Conservation (phyloP, 2,888 invertebrate species). For the Argyresthia goedartella region DNA sequence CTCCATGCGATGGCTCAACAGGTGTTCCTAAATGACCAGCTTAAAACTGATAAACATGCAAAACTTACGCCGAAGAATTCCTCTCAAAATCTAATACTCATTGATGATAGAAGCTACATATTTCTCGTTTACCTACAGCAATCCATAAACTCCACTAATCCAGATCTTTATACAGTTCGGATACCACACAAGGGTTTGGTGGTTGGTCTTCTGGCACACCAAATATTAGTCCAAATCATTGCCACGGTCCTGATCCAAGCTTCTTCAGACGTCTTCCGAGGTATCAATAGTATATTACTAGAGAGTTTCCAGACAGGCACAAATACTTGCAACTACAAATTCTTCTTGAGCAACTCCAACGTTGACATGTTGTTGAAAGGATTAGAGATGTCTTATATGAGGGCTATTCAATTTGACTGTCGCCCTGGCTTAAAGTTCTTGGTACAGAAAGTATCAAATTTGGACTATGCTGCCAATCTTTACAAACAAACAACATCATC, state of each 20-base stretch:
- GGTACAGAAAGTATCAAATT: constrained; percentile 91
- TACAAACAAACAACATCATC: constrained; percentile 94
- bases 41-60: constrained; percentile 39
- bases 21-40: constrained; percentile 77
- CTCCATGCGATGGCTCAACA: constrained; percentile 91
- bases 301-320: constrained; percentile 59
- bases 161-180: constrained; percentile 83
- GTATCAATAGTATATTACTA: constrained; percentile 73
- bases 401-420: constrained; percentile 89
- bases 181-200: constrained; percentile 91
- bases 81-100: constrained; percentile 61
- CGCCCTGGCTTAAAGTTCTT: constrained; percentile 94
- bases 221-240: constrained; percentile 91
- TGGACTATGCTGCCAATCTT: constrained; percentile 89
- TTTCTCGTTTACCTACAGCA: constrained; percentile 88
- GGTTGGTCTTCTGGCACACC: constrained; percentile 91
- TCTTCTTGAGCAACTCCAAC: constrained; percentile 70
- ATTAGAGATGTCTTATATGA: constrained; percentile 84
- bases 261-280: constrained; percentile 72
- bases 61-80: constrained; percentile 48
- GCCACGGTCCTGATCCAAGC: constrained; percentile 88
- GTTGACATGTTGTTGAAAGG: constrained; percentile 81
- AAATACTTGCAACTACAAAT: constrained; percentile 53
- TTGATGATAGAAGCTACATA: constrained; percentile 89
- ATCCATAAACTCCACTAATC: constrained; percentile 76